Evolutionary conservation across 2,113 vertebrate species (phyloP).

Genomic region (Salminus brasiliensis): DNA sequence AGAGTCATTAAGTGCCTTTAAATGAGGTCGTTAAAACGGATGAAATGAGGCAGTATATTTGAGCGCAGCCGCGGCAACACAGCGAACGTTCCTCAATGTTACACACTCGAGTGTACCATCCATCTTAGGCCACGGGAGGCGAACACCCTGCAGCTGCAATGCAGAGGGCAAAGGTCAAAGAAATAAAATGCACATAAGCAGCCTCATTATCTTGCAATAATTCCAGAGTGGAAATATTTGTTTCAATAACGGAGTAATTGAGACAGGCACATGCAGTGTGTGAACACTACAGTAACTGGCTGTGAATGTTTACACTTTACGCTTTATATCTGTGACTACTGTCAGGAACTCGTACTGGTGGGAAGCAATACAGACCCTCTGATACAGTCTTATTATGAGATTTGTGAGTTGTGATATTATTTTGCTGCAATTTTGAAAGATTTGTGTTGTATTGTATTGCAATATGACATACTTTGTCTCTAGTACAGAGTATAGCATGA

Average conservation of each 20-base stretch:
- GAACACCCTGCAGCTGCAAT: constrained; percentile 31
- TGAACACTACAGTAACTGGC: not conserved
- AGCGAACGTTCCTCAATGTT: constrained; percentile 60
- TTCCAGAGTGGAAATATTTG: constrained; percentile 41
- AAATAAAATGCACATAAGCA: constrained; percentile 51
- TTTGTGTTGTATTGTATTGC: not conserved
- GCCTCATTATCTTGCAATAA: constrained; percentile 54
- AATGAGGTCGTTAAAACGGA: constrained; percentile 75
- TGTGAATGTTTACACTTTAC: not conserved
- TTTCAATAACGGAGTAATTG: constrained; percentile 19
- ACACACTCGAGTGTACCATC: constrained; percentile 55
- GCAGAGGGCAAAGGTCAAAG: constrained; percentile 43
- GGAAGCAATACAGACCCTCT: too few relatives aligned
- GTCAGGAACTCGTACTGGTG: not conserved
- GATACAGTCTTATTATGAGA: too few relatives aligned
- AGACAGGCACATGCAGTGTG: not conserved
- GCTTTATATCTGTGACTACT: not conserved
- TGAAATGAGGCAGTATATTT: constrained; percentile 74
- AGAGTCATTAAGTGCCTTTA: constrained; percentile 78
- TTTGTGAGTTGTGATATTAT: not conserved
- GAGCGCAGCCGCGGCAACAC: constrained; percentile 55
- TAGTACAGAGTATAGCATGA: too few relatives aligned
- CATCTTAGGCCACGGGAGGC: constrained; percentile 48
- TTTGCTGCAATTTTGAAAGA: not conserved
- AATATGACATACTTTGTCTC: too few relatives aligned